Conservation (phyloP, 2,113 vertebrate species). For the Oreochromis aureus region DNA sequence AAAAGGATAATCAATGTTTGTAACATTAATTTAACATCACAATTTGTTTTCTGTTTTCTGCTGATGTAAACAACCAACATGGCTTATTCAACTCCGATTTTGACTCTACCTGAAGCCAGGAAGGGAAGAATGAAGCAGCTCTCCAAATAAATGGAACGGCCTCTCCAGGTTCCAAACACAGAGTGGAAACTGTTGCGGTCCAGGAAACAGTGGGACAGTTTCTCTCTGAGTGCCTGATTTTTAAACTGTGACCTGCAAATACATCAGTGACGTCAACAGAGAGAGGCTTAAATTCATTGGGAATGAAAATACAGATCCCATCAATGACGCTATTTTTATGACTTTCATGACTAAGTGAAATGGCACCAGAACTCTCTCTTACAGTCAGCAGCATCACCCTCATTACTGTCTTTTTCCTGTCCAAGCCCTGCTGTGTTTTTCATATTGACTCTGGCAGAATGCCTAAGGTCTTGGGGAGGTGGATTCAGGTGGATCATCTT, state of each 20-base stretch:
- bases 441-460: accelerated
- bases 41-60: neutral
- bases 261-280: neutral
- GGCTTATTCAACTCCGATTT: neutral
- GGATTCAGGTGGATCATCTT: neutral
- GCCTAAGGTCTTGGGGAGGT: neutral
- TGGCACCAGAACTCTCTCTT: neutral
- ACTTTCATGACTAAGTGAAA: neutral
- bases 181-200: accelerated
- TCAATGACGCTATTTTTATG: accelerated
- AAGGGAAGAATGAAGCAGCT: neutral
- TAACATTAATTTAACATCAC: neutral
- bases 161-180: neutral
- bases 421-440: neutral
- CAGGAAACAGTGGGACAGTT: neutral
- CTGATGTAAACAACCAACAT: neutral
- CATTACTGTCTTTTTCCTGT: neutral
- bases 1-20: neutral
- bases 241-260: neutral
- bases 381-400: neutral
- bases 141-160: neutral
- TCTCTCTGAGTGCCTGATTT: neutral
- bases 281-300: neutral
- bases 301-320: accelerated
- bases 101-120: neutral